Percentiles rank a stretch among this genome's conserved stretches.
These are phyloP conservation scores for Macaca mulatta DNA, from an alignment of 2,113 vertebrate species.

Conservation along the genomic window DNA sequence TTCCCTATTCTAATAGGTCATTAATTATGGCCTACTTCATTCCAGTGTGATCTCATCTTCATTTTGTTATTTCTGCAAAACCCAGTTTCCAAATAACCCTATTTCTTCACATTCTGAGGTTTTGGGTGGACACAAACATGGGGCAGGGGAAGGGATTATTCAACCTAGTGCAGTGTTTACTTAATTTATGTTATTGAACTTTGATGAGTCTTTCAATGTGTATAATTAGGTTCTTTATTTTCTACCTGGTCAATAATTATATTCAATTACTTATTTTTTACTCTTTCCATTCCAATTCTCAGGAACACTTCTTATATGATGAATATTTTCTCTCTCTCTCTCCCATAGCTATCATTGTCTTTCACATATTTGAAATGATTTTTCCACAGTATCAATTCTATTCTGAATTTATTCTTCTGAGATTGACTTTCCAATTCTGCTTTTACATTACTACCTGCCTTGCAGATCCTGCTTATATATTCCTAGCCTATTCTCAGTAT, in stretches of 20 bases:
- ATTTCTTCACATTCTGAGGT: not conserved
- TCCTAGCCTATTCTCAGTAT: not conserved
- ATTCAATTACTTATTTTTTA: not conserved
- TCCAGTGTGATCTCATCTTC: not conserved
- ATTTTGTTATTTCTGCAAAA: not conserved
- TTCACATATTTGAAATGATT: not conserved
- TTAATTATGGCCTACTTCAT: not conserved
- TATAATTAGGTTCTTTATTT: not conserved
- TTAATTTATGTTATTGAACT: not conserved
- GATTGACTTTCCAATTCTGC: not conserved
- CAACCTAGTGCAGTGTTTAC: not conserved
- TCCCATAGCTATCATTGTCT: not conserved
- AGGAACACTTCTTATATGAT: not conserved
- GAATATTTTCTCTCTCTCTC: not conserved
- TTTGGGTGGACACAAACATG: not conserved
- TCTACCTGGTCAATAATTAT: not conserved
- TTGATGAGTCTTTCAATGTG: not conserved
- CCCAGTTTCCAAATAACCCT: fast-evolving
- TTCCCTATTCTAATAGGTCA: not conserved
- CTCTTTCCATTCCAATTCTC: not conserved
- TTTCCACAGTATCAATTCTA: not conserved
- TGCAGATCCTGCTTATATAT: not conserved
- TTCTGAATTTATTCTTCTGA: not conserved
- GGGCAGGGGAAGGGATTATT: fast-evolving
- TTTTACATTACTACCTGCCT: not conserved